Percentiles rank a stretch among this genome's conserved stretches.
Conservation (phyloP, 35 echinoderm and acorn worm species). For the Amphiura filiformis region DNA sequence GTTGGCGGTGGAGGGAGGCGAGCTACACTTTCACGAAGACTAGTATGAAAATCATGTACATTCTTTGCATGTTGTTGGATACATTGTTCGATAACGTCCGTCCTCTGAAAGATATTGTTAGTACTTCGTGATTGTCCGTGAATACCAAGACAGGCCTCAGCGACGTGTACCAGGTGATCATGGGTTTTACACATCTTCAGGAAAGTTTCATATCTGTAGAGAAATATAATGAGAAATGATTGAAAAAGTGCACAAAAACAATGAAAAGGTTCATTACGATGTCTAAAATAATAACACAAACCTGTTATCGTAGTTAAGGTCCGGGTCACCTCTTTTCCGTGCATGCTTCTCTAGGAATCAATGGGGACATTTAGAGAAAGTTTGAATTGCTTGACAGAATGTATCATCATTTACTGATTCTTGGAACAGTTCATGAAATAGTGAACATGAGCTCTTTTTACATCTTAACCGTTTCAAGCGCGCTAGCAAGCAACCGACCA, state of each 20-base stretch:
- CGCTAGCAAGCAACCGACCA: neutral
- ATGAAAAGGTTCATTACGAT: too few species aligned
- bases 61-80: constrained; percentile 7
- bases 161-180: constrained; percentile 31
- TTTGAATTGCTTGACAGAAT: neutral
- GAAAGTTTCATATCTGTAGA: constrained; percentile 55
- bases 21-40: neutral
- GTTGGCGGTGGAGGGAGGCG: constrained; percentile 1
- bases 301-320: too few species aligned
- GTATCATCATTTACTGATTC: neutral
- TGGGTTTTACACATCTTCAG: constrained; percentile 47
- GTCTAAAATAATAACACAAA: too few species aligned
- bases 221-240: neutral
- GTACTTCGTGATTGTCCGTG: constrained; percentile 17
- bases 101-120: constrained; percentile 6
- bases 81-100: constrained; percentile 28
- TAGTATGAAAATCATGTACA: constrained; percentile 10
- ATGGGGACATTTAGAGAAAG: neutral
- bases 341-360: neutral
- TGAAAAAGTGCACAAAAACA: too few species aligned
- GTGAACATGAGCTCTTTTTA: neutral
- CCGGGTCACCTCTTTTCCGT: neutral
- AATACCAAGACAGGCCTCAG: constrained; percentile 16
- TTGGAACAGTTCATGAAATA: too few species aligned
- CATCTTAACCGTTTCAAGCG: too few species aligned